Base-by-base conservation (phyloP, 2,888 invertebrate genomes). In the Pachydiplax longipennis region DNA sequence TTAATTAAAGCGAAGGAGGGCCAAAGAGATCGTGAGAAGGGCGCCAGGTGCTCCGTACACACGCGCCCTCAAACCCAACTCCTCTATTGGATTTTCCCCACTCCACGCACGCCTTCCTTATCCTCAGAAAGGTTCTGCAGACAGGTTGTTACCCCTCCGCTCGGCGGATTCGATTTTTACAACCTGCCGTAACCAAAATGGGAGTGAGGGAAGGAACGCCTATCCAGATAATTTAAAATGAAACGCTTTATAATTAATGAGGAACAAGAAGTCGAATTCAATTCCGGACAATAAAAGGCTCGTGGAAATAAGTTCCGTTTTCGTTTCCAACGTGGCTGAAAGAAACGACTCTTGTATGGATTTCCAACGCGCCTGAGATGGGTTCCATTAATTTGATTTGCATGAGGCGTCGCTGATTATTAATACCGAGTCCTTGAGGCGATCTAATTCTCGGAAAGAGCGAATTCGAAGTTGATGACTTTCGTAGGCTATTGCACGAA, bases 11-110 rank as follows among this genome's bases (percentile, higher is more conserved):
- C 35, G 13, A 53, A 0, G 83, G 35, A 18, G 87, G 22, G 61
- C 61, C 22, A n/a, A n/a, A 44, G 48, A 58, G 82, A 82, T 12
- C 25, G 80, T 15, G 83, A 83, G 61, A 31, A 87, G 53, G 87
- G 87, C 87, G 87, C 87, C 87, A 87, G 87, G 87, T 87, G 87
- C 65, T 87, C n/a, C 83, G 18, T 48, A 12, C 83, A 25, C 31
- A 5, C 58, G 31, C 31, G 37, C 40, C 87, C 61, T 53, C 25
- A 10, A 4, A 18, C 22, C 25, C 53, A 48, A 31, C 15, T 58
- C 18, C 53, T 12, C 37, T 61, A 37, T 61, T 58, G 87, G 37
- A 87, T 73, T 73, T 31, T 15, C 73, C 65, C 44, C 44, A 44
- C 10, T 44, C 53, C 53, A 53, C 53, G 37, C 37, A 37, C 37